These are phyloP conservation scores for Mimas tiliae DNA, from an alignment of 2,888 invertebrate genomes.

Conservation along the genomic window DNA sequence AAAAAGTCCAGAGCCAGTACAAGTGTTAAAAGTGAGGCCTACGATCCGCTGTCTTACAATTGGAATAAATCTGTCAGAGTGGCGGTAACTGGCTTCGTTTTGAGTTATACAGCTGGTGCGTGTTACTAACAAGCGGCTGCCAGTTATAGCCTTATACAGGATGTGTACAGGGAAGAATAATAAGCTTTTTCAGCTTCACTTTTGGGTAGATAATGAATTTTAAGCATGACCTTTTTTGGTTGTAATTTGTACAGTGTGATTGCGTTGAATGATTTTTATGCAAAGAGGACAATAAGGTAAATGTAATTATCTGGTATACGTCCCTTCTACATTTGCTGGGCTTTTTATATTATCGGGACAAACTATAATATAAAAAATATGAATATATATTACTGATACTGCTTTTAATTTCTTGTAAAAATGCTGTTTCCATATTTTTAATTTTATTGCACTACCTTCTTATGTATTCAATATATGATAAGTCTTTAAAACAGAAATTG, in stretches of 20 bases:
- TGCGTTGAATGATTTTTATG: not conserved
- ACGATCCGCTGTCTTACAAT: constrained; percentile 29
- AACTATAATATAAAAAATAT: too few species aligned
- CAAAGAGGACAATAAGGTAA: not conserved
- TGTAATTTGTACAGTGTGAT: not conserved
- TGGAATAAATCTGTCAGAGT: constrained; percentile 51
- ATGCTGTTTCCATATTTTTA: too few species aligned
- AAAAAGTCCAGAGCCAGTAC: constrained; percentile 7
- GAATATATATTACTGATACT: too few species aligned
- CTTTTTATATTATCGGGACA: too few species aligned
- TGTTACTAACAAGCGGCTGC: constrained; percentile 52
- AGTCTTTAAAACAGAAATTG: too few species aligned
- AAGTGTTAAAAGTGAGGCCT: constrained; percentile 24
- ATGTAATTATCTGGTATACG: not conserved
- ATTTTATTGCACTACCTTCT: too few species aligned
- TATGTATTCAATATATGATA: too few species aligned
- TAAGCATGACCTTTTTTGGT: not conserved
- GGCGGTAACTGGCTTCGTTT: constrained; percentile 48
- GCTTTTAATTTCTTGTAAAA: too few species aligned
- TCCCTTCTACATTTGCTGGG: too few species aligned
- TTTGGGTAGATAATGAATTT: constrained; percentile 14
- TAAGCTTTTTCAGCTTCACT: constrained; percentile 9
- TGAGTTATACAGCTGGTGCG: constrained; percentile 54
- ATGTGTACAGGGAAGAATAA: constrained; percentile 28
- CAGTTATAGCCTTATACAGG: constrained; percentile 50